phyloP scores from a whole-genome alignment of 2,113 vertebrate genomes.

The Nothobranchius furzeri region DNA sequence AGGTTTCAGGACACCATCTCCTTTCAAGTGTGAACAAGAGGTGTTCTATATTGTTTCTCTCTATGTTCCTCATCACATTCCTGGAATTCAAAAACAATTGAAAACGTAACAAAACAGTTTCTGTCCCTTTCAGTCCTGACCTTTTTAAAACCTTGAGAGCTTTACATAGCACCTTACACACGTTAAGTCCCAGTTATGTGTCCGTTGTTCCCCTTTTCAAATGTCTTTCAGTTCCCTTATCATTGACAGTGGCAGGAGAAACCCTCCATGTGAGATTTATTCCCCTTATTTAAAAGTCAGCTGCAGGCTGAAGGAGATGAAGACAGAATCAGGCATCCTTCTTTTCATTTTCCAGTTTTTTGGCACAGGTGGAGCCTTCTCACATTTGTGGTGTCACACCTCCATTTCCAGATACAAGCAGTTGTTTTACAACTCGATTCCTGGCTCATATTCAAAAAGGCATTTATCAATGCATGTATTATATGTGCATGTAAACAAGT shows the following conservation, averaged over 20 bases:
- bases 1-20: constrained; percentile 15
- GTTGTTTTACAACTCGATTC: constrained; percentile 30
- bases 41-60: constrained; percentile 6
- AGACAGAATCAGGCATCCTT: constrained; percentile 54
- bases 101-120: constrained; percentile 9
- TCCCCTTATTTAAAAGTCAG: constrained; percentile 11
- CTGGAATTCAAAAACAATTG: constrained; percentile 36
- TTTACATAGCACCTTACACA: constrained; percentile 56
- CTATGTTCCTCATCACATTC: constrained; percentile 41
- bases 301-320: constrained; percentile 58
- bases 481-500: constrained; percentile 40
- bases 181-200: constrained; percentile 20
- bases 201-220: constrained; percentile 33
- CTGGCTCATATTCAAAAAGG: constrained; percentile 44
- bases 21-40: constrained; percentile 3
- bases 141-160: constrained; percentile 16
- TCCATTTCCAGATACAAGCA: constrained; percentile 19
- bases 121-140: constrained; percentile 26
- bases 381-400: constrained; percentile 22
- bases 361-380: constrained; percentile 66
- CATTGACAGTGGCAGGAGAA: constrained; percentile 27
- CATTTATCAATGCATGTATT: constrained; percentile 7
- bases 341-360: constrained; percentile 58
- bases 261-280: constrained; percentile 21
- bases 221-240: constrained; percentile 31